phyloP scores from a whole-genome alignment of 2,888 invertebrate genomes.

The Deilephila porcellus region DNA sequence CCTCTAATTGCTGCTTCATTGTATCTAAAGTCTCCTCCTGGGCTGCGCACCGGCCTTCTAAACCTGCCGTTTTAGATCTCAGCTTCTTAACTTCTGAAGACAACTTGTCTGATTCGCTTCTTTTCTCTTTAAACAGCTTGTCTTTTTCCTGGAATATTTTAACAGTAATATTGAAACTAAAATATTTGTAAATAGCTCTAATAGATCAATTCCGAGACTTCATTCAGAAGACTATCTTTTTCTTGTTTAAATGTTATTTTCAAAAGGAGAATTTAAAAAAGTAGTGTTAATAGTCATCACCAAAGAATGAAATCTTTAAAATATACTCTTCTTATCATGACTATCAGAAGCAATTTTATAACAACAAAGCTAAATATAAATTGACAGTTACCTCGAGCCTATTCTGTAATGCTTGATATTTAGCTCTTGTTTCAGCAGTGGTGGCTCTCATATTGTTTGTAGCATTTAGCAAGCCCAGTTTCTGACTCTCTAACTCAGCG shows the following conservation, averaged over 20 bases:
- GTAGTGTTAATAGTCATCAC: too few relatives aligned
- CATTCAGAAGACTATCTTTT: too few relatives aligned
- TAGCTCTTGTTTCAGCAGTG: slow-evolving; percentile 63
- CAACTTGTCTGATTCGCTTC: slow-evolving; percentile 63
- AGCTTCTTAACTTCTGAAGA: slow-evolving; percentile 54
- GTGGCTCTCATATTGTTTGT: slow-evolving; percentile 59
- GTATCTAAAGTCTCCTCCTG: slow-evolving; percentile 58
- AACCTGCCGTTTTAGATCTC: slow-evolving; percentile 43
- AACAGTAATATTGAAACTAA: too few relatives aligned
- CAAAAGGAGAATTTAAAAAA: too few relatives aligned
- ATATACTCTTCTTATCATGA: too few relatives aligned
- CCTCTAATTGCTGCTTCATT: slow-evolving; percentile 62
- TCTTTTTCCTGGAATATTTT: slow-evolving; percentile 67
- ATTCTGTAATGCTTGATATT: slow-evolving; percentile 55
- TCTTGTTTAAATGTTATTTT: too few relatives aligned
- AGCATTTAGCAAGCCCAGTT: slow-evolving; percentile 59
- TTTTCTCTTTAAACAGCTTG: slow-evolving; percentile 65
- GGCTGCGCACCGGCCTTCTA: slow-evolving; percentile 58
- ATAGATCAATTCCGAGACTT: too few relatives aligned
- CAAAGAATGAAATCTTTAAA: too few relatives aligned
- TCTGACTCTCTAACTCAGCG: slow-evolving; percentile 68
- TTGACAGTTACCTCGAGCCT: slow-evolving; percentile 56
- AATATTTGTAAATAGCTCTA: too few relatives aligned
- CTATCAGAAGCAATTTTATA: too few relatives aligned
- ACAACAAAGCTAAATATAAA: too few relatives aligned